These are phyloP conservation scores for Tinamus guttatus DNA, from an alignment of 2,113 vertebrate genomes.

Conservation along the genomic window DNA sequence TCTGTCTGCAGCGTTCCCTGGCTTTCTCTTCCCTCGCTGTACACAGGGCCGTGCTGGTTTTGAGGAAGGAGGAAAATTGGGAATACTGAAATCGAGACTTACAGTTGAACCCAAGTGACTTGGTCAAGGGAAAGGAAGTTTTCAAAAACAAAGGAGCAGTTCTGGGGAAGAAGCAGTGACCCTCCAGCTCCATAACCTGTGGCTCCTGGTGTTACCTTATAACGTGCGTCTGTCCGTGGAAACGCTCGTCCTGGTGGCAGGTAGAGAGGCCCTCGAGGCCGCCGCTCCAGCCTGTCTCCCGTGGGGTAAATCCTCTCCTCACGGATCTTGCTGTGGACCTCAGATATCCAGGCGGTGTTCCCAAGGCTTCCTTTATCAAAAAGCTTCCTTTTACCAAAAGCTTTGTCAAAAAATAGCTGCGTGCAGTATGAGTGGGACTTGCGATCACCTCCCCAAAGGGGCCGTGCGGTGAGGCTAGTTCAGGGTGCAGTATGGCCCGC, in stretches of 20 bases:
- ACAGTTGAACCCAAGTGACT: neutral
- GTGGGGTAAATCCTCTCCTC: neutral
- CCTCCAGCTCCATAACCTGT: neutral
- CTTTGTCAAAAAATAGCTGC: too few relatives aligned
- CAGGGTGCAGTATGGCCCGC: neutral
- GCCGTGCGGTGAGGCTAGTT: neutral
- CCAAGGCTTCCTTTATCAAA: neutral
- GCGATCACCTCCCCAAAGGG: neutral
- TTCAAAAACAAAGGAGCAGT: neutral
- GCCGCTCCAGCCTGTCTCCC: neutral
- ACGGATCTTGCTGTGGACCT: neutral
- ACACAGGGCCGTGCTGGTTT: too few relatives aligned
- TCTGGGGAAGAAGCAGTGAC: neutral
- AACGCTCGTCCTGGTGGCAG: neutral
- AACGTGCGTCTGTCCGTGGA: neutral
- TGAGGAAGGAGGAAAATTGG: neutral
- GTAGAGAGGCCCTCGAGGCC: neutral
- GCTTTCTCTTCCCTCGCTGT: neutral
- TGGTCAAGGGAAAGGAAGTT: neutral
- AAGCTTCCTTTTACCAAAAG: too few relatives aligned
- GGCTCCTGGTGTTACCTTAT: accelerated
- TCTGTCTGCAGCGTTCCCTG: neutral
- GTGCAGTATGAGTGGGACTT: too few relatives aligned
- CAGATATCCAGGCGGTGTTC: neutral
- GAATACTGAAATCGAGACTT: neutral